Percentiles rank a stretch among this genome's conserved stretches.
Conservation (phyloP, 1,140 invertebrate species). For the Uloborus diversus region DNA sequence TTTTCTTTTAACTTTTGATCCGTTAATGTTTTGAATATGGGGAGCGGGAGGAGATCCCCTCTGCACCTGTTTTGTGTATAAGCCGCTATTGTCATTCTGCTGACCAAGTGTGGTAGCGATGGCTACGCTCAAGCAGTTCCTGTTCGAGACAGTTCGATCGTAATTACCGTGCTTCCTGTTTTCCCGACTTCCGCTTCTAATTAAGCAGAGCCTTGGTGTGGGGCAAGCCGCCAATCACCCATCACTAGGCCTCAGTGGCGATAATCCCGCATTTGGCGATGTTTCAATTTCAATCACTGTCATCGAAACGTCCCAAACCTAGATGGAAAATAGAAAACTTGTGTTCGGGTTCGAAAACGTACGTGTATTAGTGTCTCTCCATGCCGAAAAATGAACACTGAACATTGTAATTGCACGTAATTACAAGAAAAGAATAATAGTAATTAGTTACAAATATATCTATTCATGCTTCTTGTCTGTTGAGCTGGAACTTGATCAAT, state of each 20-base stretch:
- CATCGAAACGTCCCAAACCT: background rate
- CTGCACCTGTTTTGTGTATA: conserved; percentile 21
- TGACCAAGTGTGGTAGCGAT: background rate
- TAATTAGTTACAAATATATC: too few species aligned
- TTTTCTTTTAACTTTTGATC: too few species aligned
- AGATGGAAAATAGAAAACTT: too few species aligned
- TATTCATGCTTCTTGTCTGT: too few species aligned
- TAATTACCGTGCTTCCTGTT: conserved; percentile 56
- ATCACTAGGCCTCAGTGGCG: background rate
- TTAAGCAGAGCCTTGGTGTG: conserved; percentile 47
- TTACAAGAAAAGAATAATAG: too few species aligned
- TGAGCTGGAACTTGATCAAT: too few species aligned
- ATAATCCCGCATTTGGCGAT: conserved; percentile 11
- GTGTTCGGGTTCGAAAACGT: too few species aligned
- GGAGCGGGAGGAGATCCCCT: conserved; percentile 6
- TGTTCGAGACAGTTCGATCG: conserved; percentile 43
- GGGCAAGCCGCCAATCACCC: conserved; percentile 24
- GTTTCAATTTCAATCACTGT: background rate
- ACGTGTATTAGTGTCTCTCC: too few species aligned
- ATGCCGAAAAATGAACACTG: too few species aligned
- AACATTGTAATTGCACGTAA: too few species aligned
- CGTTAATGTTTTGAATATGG: conserved; percentile 8
- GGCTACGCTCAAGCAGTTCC: conserved; percentile 20
- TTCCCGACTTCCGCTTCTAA: conserved; percentile 52
- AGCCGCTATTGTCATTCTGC: background rate